Evolutionary conservation across 2,113 vertebrate species (phyloP).

Genomic region (Catagonus wagneri): DNA sequence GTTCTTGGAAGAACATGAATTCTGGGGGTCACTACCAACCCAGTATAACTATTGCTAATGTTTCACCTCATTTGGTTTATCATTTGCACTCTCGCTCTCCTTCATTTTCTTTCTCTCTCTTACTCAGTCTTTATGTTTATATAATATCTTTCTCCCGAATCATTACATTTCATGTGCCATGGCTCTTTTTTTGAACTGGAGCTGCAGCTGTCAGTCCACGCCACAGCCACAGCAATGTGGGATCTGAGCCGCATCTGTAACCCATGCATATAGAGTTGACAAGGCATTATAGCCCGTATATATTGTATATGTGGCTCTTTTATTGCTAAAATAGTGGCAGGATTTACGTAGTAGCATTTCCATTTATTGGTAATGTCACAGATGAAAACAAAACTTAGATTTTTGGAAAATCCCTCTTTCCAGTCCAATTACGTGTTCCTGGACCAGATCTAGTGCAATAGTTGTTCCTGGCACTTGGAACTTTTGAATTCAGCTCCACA

Average conservation of each 20-base stretch:
- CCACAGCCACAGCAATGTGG: no score
- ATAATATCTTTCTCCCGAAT: neutral
- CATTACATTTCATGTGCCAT: neutral
- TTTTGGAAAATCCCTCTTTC: slow-evolving; percentile 84
- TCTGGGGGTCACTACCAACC: neutral
- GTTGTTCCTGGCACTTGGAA: slow-evolving; percentile 84
- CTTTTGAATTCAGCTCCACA: slow-evolving; percentile 73
- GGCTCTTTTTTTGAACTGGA: no score
- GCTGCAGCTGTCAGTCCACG: no score
- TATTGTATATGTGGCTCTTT: no score
- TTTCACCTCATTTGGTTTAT: neutral
- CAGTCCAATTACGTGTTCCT: slow-evolving; percentile 80
- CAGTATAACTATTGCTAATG: neutral
- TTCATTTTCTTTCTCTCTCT: neutral
- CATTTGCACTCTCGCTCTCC: neutral
- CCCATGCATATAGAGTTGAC: no score
- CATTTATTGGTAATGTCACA: slow-evolving; percentile 84
- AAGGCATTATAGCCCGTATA: no score
- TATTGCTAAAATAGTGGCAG: no score
- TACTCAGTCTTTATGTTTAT: neutral
- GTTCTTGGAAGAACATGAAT: neutral
- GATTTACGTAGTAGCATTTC: slow-evolving; percentile 83
- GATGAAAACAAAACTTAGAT: slow-evolving; percentile 85
- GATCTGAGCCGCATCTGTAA: no score
- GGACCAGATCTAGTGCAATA: slow-evolving; percentile 83